Evolutionary conservation across 2,888 invertebrate genomes (phyloP), one percentile per base, ranked within the genome.

Genomic region (Rhogogaster chlorosoma): DNA sequence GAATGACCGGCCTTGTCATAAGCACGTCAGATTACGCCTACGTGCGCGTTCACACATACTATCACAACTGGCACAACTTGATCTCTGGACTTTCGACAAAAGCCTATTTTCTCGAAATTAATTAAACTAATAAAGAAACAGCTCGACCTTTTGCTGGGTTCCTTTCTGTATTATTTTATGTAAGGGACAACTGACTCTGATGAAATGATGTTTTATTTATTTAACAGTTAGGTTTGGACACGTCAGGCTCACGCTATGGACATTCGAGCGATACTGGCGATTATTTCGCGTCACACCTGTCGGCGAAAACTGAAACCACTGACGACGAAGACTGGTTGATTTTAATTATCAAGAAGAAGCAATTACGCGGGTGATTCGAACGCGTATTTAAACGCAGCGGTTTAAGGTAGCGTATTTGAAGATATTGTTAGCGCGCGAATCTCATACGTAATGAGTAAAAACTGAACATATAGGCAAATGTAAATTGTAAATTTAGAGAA

Each of bases 1-100:
- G 45, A 83, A 83, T 70, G 83, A 83, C 83, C 83, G 83, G 36
- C 83, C 67, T 83, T 70, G 83, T 70, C 83, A 70, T 67, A 45
- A 18, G 45, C 83, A 45, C 67, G 32, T 83, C 83, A 45, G 42
- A 83, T 29, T 67, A 70, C 67, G 67, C 42, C 67, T 67, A 67
- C 67, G 83, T 67, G 49, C 18, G 9, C 29, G 61, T 36, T 80
- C 22, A n/a, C 61, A 61, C 36, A 67, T 26, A 80, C 57, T 80
- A 9, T 53, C 12, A 7, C 4, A 67, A 67, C 6, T 67, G 18
- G 6, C 67, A 32, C 18, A 67, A 26, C 32, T 26, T 32, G 18
- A 67, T 67, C 67, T 29, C 29, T 67, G 2, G 12, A 22, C 12
- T 61, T 61, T 9, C 4, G 9, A 61, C 26, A 61, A 26, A 26